Evolutionary conservation across 2,113 vertebrate genomes (phyloP).

Genomic region (Caloenas nicobarica): DNA sequence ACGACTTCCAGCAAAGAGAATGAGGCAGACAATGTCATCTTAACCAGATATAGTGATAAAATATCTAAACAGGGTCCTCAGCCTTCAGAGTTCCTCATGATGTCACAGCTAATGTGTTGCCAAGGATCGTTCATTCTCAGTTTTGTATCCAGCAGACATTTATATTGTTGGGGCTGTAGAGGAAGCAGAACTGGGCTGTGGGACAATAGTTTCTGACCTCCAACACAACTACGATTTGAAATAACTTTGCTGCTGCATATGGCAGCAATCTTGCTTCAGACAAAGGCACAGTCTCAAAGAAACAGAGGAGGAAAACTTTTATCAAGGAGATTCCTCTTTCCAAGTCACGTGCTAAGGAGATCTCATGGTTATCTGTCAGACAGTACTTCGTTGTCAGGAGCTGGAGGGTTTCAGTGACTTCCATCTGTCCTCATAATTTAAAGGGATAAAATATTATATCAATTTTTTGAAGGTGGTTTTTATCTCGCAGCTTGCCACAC

Average conservation of each 20-base stretch:
- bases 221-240: background rate
- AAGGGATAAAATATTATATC: background rate
- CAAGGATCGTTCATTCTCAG: rapidly evolving
- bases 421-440: background rate
- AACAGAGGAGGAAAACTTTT: background rate
- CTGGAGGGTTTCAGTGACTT: background rate
- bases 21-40: background rate
- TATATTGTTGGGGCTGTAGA: background rate
- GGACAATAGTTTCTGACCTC: background rate
- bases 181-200: background rate
- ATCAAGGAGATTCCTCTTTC: background rate
- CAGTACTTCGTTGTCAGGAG: background rate
- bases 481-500: background rate
- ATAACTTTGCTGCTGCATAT: background rate
- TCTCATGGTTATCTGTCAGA: background rate
- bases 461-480: background rate
- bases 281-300: background rate
- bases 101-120: background rate
- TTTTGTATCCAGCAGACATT: background rate
- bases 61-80: background rate
- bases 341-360: background rate
- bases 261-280: background rate
- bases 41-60: background rate
- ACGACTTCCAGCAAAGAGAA: background rate
- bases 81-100: background rate